Base-by-base conservation (phyloP, 92 coral and sea anemone genomes). In the Parazoanthus darwini region DNA sequence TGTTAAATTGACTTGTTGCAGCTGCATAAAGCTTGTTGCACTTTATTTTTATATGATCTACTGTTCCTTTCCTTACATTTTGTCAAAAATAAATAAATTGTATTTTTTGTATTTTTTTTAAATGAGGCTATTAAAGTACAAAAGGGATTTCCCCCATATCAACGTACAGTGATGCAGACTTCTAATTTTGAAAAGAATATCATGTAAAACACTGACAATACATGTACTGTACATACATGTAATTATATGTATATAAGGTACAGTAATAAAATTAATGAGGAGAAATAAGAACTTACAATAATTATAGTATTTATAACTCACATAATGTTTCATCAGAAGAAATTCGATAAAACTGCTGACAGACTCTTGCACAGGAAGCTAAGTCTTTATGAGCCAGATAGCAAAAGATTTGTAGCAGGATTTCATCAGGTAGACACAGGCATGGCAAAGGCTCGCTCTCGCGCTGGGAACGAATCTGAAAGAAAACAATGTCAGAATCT, bases 351-450 rank as follows among this genome's bases (percentile, higher is more conserved):
- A 97, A 93, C 91, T 97, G 99, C 86, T 91, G 89, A 87, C 98
- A 97, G 66, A 95, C 99, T 68, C 74, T 74, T 4, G 97, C 89
- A 91, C 97, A 97, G 18, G 96, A 88, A 25, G 93, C 96, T 48
- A 95, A 88, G 88, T 94, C 98, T 72, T 92, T 88, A 85, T 94
- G 95, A 6, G 94, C 79, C 46, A 97, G 90, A 88, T 88, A 86
- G 29, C 93, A 87, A 78, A 95, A 97, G 70, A 97, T 97, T 74
- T 89, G 86, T 63, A 97, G 90, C 67, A 97, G 72, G 63, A 97
- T 84, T 81, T 97, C 99, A 79, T 97, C 99, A 72, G 99, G 99
- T 23, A 97, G 96, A 82, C 88, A 97, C 4, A 97, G 88, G 82
- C 89, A 97, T 7, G 99, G 98, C 65, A 88, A 81, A 15, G 98